These are phyloP conservation scores for Drosophila persimilis DNA, from an alignment of 1,140 invertebrate genomes.

Conservation along the genomic window DNA sequence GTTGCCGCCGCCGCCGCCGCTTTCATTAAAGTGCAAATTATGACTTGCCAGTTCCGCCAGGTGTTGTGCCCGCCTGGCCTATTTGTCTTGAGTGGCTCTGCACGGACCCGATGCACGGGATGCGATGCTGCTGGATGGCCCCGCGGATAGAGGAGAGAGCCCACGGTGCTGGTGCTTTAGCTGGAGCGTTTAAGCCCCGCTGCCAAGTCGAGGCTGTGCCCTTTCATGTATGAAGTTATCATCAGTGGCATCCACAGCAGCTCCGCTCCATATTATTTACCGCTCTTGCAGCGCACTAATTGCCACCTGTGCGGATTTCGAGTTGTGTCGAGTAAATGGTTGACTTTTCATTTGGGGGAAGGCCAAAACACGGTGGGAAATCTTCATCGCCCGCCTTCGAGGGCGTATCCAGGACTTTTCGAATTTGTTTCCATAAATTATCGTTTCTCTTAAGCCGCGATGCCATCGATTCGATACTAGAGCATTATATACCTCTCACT, in stretches of 20 bases:
- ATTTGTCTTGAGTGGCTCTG: conserved; percentile 68
- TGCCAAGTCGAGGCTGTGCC: conserved; percentile 28
- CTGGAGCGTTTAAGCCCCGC: background rate
- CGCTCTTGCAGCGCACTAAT: conserved; percentile 50
- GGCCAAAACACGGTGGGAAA: background rate
- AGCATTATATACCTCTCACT: too few species aligned
- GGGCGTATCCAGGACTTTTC: too few species aligned
- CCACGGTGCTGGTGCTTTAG: conserved; percentile 2
- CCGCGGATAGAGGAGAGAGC: conserved; percentile 16
- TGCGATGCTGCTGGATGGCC: conserved; percentile 1
- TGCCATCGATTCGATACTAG: too few species aligned
- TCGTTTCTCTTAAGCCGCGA: too few species aligned
- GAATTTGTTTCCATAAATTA: too few species aligned
- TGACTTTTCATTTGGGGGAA: conserved; percentile 1
- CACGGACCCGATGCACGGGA: background rate
- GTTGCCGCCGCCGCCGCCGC: conserved; percentile 39
- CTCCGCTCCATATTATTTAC: conserved; percentile 44
- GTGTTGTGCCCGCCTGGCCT: conserved; percentile 74
- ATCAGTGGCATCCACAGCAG: conserved; percentile 48
- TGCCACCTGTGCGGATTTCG: conserved; percentile 45
- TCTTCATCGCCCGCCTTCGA: background rate
- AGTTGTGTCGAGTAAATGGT: conserved; percentile 47
- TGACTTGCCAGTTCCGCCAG: conserved; percentile 80
- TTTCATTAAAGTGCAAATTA: conserved; percentile 82
- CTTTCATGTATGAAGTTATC: conserved; percentile 76